phyloP scores from a whole-genome alignment of 2,888 invertebrate species.

The Gibbula magus region DNA sequence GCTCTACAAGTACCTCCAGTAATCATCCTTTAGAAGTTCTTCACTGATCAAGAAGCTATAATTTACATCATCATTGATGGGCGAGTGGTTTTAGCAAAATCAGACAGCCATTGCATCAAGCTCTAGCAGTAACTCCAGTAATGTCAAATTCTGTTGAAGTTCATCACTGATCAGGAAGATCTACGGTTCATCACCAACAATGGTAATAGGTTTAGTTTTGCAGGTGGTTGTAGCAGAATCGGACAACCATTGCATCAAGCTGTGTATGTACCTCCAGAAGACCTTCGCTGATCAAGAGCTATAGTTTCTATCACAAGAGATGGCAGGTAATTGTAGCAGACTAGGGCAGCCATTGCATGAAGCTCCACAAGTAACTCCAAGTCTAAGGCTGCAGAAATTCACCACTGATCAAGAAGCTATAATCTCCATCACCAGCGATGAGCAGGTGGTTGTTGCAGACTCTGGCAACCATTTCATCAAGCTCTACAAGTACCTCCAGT shows the following conservation, averaged over 20 bases:
- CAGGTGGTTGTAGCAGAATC: too few relatives aligned
- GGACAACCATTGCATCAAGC: background rate
- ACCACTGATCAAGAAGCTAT: too few relatives aligned
- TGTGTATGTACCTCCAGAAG: background rate
- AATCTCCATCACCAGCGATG: background rate
- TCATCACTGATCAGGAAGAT: background rate
- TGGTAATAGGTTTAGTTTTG: too few relatives aligned
- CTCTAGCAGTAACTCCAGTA: conserved; percentile 76
- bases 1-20: conserved; percentile 76
- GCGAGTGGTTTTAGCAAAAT: conserved; percentile 73
- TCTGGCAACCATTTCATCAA: background rate
- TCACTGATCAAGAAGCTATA: background rate
- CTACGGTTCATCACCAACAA: too few relatives aligned
- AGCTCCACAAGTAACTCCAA: conserved; percentile 27
- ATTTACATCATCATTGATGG: background rate
- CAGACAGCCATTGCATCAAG: conserved; percentile 74
- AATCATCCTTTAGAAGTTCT: background rate
- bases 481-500: background rate
- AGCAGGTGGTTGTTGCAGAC: background rate
- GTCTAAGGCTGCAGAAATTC: too few relatives aligned
- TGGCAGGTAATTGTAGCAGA: conserved; percentile 40
- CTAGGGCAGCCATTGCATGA: background rate
- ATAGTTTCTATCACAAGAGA: too few relatives aligned
- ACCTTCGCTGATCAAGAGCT: too few relatives aligned
- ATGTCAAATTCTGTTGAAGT: background rate